A percentile compares a stretch with the other conserved stretches of the same genome.
phyloP scores from a whole-genome alignment of 2,113 vertebrate species.

The Paedocypris sp. region DNA sequence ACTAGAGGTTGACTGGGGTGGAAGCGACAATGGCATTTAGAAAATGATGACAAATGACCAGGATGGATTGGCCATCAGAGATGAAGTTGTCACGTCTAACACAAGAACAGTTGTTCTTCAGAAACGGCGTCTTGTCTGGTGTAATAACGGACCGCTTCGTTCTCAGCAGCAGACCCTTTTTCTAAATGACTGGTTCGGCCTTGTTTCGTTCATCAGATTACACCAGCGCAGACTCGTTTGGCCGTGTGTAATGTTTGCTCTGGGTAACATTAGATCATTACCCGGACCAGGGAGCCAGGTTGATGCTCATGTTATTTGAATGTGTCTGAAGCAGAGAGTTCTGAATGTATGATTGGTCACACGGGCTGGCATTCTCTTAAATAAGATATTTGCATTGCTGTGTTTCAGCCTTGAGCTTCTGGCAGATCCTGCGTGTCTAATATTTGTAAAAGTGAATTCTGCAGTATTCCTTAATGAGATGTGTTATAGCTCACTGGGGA shows the following conservation, averaged over 20 bases:
- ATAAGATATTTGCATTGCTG: slow-evolving; percentile 38
- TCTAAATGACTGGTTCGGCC: not conserved
- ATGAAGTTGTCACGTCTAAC: not conserved
- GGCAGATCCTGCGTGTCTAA: slow-evolving; percentile 35
- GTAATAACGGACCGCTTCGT: not conserved
- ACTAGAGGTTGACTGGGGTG: not conserved
- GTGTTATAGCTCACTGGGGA: slow-evolving; percentile 32
- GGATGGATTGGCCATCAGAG: not conserved
- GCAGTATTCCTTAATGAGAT: slow-evolving; percentile 40
- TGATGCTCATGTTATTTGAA: not conserved
- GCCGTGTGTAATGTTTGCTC: not conserved
- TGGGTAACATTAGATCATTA: not conserved
- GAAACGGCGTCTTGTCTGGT: not conserved
- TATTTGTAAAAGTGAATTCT: slow-evolving; percentile 57
- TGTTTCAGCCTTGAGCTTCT: slow-evolving; percentile 32
- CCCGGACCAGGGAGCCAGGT: not conserved
- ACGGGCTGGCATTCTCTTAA: slow-evolving; percentile 33
- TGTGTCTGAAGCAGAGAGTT: slow-evolving; percentile 9
- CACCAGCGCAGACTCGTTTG: not conserved
- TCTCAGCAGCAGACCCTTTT: not conserved
- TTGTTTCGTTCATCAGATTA: not conserved
- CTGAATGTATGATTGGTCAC: slow-evolving; percentile 34
- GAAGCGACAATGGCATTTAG: slow-evolving; percentile 15
- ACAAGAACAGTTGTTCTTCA: not conserved
- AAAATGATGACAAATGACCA: slow-evolving; percentile 10